These are phyloP conservation scores for Erinaceus europaeus DNA, from an alignment of 2,113 vertebrate species.

Conservation along the genomic window DNA sequence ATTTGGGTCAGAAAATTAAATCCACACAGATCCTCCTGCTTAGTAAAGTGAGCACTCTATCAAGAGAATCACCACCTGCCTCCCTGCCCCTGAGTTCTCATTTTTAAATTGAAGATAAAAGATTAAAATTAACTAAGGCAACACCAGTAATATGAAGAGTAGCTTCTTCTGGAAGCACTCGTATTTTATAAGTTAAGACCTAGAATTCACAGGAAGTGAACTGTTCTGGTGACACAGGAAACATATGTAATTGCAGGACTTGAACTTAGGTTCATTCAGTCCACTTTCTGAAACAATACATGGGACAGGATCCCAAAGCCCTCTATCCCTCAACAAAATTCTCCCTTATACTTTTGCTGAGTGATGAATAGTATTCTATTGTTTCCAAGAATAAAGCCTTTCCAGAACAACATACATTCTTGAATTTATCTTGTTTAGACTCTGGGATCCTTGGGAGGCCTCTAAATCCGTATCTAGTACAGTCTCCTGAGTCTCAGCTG, in stretches of 20 bases:
- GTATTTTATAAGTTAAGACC: neutral
- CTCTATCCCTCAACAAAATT: neutral
- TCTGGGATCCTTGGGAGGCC: neutral
- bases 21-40: too few relatives aligned
- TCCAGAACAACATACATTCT: neutral
- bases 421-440: neutral
- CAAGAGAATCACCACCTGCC: too few relatives aligned
- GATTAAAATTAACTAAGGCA: neutral
- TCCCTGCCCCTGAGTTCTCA: neutral
- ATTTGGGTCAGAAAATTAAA: too few relatives aligned
- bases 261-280: neutral
- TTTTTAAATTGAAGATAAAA: neutral
- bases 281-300: neutral
- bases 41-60: too few relatives aligned
- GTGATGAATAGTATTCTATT: neutral
- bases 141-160: neutral
- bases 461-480: conserved; percentile 48
- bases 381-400: neutral
- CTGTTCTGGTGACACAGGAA: neutral
- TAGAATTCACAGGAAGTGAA: neutral
- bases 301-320: neutral
- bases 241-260: neutral
- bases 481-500: conserved; percentile 29
- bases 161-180: neutral
- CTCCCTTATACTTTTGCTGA: neutral